Evolutionary conservation across 2,888 invertebrate genomes (phyloP).

Genomic region (Eristalis intricaria): DNA sequence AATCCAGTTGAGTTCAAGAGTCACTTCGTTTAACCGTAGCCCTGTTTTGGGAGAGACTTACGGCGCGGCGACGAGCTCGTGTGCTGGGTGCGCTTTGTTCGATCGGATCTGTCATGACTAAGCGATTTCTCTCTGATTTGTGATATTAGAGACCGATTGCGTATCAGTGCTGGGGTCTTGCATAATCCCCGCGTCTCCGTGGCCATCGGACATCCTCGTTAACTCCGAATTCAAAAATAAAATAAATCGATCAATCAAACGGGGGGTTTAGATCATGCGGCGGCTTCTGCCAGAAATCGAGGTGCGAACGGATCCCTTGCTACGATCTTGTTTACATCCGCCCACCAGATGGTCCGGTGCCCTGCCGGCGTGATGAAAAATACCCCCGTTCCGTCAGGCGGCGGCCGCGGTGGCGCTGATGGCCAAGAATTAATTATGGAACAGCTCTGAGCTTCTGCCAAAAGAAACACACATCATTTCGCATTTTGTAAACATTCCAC

Average conservation of each 20-base stretch:
- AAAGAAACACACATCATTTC: background rate
- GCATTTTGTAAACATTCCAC: slow-evolving; percentile 39
- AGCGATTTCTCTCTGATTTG: background rate
- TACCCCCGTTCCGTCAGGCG: background rate
- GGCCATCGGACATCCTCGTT: background rate
- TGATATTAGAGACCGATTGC: background rate
- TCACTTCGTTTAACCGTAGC: slow-evolving; percentile 13
- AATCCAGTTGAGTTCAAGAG: slow-evolving; percentile 10
- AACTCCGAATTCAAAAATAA: background rate
- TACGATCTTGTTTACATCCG: slow-evolving; percentile 45
- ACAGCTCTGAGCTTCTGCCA: slow-evolving; percentile 25
- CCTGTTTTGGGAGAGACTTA: background rate
- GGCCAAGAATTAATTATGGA: slow-evolving; percentile 33
- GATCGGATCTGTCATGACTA: slow-evolving; percentile 10
- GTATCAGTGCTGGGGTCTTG: background rate
- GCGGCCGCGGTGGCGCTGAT: background rate
- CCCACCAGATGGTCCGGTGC: slow-evolving; percentile 24
- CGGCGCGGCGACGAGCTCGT: background rate
- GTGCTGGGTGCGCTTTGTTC: slow-evolving; percentile 4
- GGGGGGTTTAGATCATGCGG: too few species aligned
- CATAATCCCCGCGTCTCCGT: background rate
- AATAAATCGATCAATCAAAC: too few species aligned
- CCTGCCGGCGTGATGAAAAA: slow-evolving; percentile 6
- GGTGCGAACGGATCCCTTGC: slow-evolving; percentile 24
- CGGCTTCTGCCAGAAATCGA: slow-evolving; percentile 1